Conservation (phyloP, 2,797 vertebrate species). For the Craterocephalus amniculus region DNA sequence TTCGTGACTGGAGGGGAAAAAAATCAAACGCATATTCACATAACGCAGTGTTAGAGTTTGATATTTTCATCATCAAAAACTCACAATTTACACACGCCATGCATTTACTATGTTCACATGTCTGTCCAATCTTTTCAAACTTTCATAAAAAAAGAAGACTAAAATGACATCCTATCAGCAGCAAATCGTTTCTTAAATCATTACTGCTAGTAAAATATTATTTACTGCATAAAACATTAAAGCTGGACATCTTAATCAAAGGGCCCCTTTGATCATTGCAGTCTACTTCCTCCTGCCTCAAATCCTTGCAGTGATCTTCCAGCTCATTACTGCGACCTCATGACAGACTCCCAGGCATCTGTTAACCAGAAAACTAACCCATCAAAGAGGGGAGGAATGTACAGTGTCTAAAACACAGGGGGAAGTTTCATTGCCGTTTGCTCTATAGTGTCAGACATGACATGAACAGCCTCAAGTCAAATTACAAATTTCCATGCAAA, state of each 20-base stretch:
- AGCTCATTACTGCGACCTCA: slow-evolving; percentile 60
- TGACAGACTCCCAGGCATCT: slow-evolving; percentile 58
- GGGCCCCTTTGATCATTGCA: slow-evolving; percentile 58
- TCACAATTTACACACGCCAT: neutral
- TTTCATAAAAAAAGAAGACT: slow-evolving; percentile 9
- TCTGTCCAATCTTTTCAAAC: neutral
- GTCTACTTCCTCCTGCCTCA: slow-evolving; percentile 50
- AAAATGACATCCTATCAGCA: slow-evolving; percentile 14
- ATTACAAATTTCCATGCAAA: neutral
- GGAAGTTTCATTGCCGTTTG: slow-evolving; percentile 18
- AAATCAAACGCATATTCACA: slow-evolving; percentile 45
- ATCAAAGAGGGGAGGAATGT: slow-evolving; percentile 27
- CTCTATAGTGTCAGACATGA: slow-evolving; percentile 27
- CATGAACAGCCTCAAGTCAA: slow-evolving; percentile 20
- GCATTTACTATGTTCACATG: neutral
- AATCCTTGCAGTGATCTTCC: slow-evolving; percentile 52
- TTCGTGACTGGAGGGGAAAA: slow-evolving; percentile 90
- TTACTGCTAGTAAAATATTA: slow-evolving; percentile 25
- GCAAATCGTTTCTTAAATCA: slow-evolving; percentile 31
- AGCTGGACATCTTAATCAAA: slow-evolving; percentile 56
- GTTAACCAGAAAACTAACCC: slow-evolving; percentile 35
- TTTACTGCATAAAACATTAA: slow-evolving; percentile 49
- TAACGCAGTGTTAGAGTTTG: neutral
- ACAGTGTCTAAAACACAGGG: slow-evolving; percentile 41
- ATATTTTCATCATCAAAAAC: slow-evolving; percentile 15